phyloP scores from a whole-genome alignment of 2,797 vertebrate genomes.

The Oceanodroma leucorhoa region DNA sequence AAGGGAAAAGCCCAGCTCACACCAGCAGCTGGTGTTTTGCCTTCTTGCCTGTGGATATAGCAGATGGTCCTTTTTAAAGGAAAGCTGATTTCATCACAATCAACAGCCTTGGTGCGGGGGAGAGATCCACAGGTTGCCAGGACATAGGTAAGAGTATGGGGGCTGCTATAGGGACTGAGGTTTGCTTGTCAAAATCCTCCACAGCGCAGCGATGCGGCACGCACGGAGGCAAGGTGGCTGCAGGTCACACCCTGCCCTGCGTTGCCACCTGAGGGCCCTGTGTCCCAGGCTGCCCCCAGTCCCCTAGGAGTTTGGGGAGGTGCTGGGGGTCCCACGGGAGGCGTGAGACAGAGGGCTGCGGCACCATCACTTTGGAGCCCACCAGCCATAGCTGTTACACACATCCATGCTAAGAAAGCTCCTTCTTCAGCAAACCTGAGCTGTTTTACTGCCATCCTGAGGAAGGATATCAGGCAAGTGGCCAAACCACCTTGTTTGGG shows the following conservation, averaged over 20 bases:
- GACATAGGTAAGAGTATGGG: too few relatives aligned
- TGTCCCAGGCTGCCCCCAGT: neutral
- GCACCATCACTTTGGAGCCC: neutral
- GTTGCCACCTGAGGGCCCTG: fast-evolving
- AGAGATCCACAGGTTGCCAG: neutral
- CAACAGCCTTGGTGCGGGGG: neutral
- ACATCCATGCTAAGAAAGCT: neutral
- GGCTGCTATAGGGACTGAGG: neutral
- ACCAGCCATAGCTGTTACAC: neutral
- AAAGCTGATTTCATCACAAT: neutral
- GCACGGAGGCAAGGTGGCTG: neutral
- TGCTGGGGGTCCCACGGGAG: neutral
- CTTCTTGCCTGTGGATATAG: neutral
- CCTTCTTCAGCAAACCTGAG: neutral
- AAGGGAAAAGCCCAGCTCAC: neutral
- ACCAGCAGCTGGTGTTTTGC: neutral
- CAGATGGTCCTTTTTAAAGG: neutral
- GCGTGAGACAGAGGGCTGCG: neutral
- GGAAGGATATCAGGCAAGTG: neutral
- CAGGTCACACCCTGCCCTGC: neutral
- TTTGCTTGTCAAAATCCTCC: neutral
- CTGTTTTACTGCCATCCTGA: neutral
- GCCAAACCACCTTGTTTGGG: neutral
- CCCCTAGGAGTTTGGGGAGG: neutral
- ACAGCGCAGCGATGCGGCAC: neutral